Conservation (phyloP, 2,113 vertebrate genomes). For the Pedionomus torquatus region DNA sequence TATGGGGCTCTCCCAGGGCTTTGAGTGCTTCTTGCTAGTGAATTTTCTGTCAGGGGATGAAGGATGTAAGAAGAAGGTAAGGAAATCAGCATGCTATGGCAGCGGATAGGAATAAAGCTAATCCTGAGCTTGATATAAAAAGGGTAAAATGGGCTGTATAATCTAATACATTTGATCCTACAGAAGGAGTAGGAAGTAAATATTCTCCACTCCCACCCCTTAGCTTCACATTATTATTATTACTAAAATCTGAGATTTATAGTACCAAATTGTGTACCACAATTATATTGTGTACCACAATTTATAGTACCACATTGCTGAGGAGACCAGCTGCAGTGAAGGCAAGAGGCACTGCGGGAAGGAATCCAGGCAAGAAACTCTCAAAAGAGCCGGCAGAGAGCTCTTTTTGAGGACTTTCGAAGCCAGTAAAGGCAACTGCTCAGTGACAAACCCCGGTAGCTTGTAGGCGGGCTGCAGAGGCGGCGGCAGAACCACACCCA, state of each 20-base stretch:
- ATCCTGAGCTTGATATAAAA: not conserved
- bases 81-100: not conserved
- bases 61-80: not conserved
- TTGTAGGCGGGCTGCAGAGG: no score
- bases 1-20: not conserved
- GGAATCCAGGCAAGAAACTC: no score
- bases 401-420: no score
- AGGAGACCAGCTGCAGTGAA: no score
- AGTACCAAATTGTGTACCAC: not conserved
- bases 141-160: not conserved
- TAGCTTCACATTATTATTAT: not conserved
- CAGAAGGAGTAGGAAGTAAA: not conserved
- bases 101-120: not conserved
- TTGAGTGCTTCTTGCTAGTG: not conserved
- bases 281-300: no score
- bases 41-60: not conserved
- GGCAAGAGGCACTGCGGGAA: no score
- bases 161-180: not conserved
- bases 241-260: not conserved
- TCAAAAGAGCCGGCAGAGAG: no score
- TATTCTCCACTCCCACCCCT: fast-evolving
- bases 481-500: no score
- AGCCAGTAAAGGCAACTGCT: no score
- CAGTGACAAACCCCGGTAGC: no score
- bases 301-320: no score